phyloP scores from a whole-genome alignment of 2,888 invertebrate species.

The Archips xylosteana region DNA sequence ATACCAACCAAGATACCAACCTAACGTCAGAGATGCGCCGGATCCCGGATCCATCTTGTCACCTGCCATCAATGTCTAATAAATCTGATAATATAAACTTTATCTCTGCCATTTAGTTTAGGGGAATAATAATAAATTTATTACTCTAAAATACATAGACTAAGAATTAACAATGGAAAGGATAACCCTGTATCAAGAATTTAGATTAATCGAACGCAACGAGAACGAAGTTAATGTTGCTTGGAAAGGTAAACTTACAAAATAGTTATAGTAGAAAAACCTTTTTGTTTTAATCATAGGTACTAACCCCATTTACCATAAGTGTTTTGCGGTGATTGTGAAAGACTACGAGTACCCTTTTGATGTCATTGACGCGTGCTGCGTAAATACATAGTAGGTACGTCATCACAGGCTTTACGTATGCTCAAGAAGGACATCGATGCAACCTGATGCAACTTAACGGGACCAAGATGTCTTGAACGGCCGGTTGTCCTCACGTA shows the following conservation, averaged over 20 bases:
- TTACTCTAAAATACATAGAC: too few species aligned
- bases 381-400: neutral
- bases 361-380: neutral
- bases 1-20: too few species aligned
- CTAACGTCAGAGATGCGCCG: neutral
- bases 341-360: slow-evolving; percentile 7
- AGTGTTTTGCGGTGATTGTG: slow-evolving; percentile 6
- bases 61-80: neutral
- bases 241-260: slow-evolving; percentile 69
- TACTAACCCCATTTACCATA: slow-evolving; percentile 6
- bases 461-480: neutral
- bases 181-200: slow-evolving; percentile 64
- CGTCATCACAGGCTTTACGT: slow-evolving; percentile 8
- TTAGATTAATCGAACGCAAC: slow-evolving; percentile 67
- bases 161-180: slow-evolving; percentile 47
- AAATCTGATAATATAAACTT: neutral
- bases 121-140: too few species aligned
- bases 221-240: slow-evolving; percentile 67
- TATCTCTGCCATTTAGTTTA: neutral
- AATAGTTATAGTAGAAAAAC: slow-evolving; percentile 13
- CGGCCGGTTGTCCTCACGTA: neutral
- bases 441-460: neutral
- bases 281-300: neutral
- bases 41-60: neutral
- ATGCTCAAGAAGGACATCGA: neutral